Base-by-base conservation (phyloP, 2,888 invertebrate genomes). In the Biston betularia region DNA sequence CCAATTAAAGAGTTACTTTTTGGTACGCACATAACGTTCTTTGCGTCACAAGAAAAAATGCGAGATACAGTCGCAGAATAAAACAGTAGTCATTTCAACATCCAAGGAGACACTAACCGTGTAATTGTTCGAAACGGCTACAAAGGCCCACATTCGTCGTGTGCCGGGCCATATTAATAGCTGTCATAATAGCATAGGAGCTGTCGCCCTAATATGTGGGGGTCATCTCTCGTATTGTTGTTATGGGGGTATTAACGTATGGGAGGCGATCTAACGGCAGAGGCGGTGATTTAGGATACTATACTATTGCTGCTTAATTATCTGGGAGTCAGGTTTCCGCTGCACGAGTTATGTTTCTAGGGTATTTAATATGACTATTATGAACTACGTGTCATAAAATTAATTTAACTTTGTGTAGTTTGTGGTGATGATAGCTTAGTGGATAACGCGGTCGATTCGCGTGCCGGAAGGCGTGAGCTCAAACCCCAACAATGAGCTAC, bases 101-200 rank as follows among this genome's bases (percentile, higher is more conserved):
- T 50, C 50, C 35, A 4, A 49, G 15, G 52, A 38, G 49, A 59
- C 9, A 59, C 42, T 40, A 48, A 45, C 14, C 49, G 53, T 54
- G 58, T 67, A 66, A 64, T 65, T 68, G 61, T 61, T 40, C 35
- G 35, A 62, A 64, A 40, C 40, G 45, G 67, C 34, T 33, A 68
- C 60, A 61, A 64, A 59, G 60, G 42, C 34, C 35, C 24, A 59
- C 55, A 61, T 44, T 52, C 56, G 50, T 40, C 44, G 54, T 64
- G 65, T 50, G 60, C 58, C 58, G 49, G 59, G 14, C 64, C 60
- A 57, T 68, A 71, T 71, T 71, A 71, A 71, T 71, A 67, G 69
- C 69, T 50, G 67, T 62, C 66, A 71, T 71, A 69, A 71, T 69
- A 63, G 68, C 61, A 58, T 52, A 65, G 62, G 64, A 68, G 67